phyloP scores from a whole-genome alignment of 2,113 vertebrate species.

The Martes martes region DNA sequence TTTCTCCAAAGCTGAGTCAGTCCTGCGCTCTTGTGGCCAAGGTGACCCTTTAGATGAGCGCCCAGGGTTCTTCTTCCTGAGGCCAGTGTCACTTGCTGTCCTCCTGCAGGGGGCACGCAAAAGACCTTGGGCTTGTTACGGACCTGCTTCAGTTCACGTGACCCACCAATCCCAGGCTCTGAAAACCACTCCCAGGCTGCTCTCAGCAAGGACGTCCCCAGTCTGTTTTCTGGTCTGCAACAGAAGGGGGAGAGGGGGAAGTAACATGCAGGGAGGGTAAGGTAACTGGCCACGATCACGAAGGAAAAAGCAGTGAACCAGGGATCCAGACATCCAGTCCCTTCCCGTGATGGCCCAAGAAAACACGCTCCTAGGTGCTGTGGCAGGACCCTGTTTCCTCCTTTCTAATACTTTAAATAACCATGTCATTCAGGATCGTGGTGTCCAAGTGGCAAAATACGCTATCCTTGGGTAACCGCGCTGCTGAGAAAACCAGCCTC shows the following conservation, averaged over 20 bases:
- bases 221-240: neutral
- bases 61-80: neutral
- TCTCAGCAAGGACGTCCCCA: neutral
- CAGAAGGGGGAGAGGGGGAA: neutral
- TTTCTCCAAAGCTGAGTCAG: neutral
- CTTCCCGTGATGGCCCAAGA: neutral
- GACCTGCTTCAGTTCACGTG: neutral
- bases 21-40: neutral
- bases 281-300: neutral
- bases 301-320: neutral
- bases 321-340: neutral
- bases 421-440: neutral
- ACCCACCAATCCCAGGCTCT: neutral
- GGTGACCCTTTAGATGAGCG: neutral
- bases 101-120: neutral
- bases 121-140: neutral
- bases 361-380: accelerated
- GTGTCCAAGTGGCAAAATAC: neutral
- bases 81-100: neutral
- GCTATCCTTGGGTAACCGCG: neutral
- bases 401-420: neutral
- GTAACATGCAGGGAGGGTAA: neutral
- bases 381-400: neutral
- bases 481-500: neutral
- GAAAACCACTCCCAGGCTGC: neutral